Evolutionary conservation across 2,797 vertebrate genomes (phyloP), one percentile per base, ranked within the genome.

Genomic region (Falco columbarius): DNA sequence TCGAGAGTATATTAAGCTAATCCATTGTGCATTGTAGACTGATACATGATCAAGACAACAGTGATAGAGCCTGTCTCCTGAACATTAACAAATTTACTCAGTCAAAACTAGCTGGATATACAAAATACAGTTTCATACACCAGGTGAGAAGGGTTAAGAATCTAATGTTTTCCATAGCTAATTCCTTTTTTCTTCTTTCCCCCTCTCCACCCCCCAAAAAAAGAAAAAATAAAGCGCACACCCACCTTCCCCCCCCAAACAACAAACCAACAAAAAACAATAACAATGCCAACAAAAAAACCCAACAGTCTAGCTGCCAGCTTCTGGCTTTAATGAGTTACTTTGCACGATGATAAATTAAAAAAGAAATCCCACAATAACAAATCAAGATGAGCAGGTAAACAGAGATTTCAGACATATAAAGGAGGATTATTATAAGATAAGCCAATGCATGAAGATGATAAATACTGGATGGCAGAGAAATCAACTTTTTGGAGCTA

Each of bases 1-100:
- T 90, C 59, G 75, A 27, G 63, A 92, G 66, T 68, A 73, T 93
- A 83, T 96, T 94, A 96, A 92, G 74, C 17, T 91, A 92, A 91
- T 77, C 51, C 36, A 36, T 91, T 80, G 91, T 81, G 19, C 32
- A 13, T n/a, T 82, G 51, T 67, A 76, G 81, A 70, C 58, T 71
- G 84, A 81, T 75, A 70, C 40, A 14, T 14, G 34, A 42, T 85
- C 72, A 70, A 67, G 75, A 71, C 68, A 74, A 38, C 7, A 66
- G n/a, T 12, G 44, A 76, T 30, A 81, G 36, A 77, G 10, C 11
- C 14, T 72, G 44, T 47, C 40, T 94, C n/a, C 19, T 12, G n/a
- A 86, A 58, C 10, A 6, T 38, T 40, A 79, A 29, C 20, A 88
- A 34, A 73, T 86, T 90, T 85, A 58, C 17, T 71, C n/a, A 59